phyloP scores from a whole-genome alignment of 2,888 invertebrate species.

The Patella ulyssiponensis region DNA sequence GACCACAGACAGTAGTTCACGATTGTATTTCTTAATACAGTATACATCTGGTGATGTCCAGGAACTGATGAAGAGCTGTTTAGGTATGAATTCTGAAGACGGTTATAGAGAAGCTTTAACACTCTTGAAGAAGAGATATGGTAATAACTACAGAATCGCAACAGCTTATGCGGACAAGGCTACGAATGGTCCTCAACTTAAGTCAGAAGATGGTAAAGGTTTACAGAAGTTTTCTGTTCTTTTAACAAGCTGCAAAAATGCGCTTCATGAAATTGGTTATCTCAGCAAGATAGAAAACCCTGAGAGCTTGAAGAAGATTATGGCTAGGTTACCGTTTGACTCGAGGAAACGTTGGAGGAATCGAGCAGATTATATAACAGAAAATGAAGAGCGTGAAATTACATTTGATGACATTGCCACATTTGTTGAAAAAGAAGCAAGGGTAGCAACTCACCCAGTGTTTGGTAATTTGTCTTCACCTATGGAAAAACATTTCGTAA shows the following conservation, averaged over 20 bases:
- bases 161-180: too few relatives aligned
- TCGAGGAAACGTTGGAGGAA: background rate
- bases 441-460: background rate
- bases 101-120: background rate
- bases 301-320: background rate
- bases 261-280: background rate
- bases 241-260: background rate
- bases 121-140: background rate
- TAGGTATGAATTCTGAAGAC: background rate
- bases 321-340: background rate
- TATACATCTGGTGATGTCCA: constrained; percentile 3
- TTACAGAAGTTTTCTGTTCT: background rate
- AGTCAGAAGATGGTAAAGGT: constrained; percentile 5
- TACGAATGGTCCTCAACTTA: too few relatives aligned
- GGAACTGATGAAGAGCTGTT: background rate
- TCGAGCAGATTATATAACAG: too few relatives aligned
- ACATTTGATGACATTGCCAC: background rate
- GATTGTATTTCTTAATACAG: background rate
- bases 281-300: background rate
- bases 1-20: background rate
- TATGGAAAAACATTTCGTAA: too few relatives aligned
- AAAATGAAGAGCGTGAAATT: background rate
- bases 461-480: background rate
- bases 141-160: background rate
- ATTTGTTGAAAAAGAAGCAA: background rate